Evolutionary conservation across 2,797 vertebrate species (phyloP).

Genomic region (Lepus townsendii): DNA sequence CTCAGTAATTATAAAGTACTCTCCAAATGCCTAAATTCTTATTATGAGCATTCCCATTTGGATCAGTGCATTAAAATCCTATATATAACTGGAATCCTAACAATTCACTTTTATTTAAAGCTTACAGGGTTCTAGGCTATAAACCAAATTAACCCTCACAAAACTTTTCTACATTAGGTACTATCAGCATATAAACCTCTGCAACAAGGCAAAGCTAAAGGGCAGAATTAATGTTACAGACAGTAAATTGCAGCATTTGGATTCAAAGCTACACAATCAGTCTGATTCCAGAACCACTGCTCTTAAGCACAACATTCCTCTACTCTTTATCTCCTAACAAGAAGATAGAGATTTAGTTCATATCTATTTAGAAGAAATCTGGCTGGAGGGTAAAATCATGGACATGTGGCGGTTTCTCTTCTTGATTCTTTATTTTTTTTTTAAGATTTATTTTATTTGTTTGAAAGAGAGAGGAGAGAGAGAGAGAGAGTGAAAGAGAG

Average conservation of each 20-base stretch:
- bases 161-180: not conserved
- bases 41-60: not conserved
- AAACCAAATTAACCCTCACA: not conserved
- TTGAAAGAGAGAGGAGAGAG: too few species aligned
- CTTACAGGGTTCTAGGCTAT: not conserved
- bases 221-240: not conserved
- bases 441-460: too few species aligned
- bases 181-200: not conserved
- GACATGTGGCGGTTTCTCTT: not conserved
- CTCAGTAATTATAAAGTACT: not conserved
- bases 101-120: conserved; percentile 25
- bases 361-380: not conserved
- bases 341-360: conserved; percentile 23
- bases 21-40: not conserved
- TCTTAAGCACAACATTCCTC: not conserved
- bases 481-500: too few species aligned
- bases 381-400: not conserved
- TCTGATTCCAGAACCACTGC: not conserved
- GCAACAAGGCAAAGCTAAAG: not conserved
- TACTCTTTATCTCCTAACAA: not conserved
- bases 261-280: not conserved
- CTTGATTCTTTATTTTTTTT: not conserved
- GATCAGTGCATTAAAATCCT: not conserved
- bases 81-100: not conserved
- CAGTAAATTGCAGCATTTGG: not conserved